These are phyloP conservation scores for Tineola bisselliella DNA, from an alignment of 2,888 invertebrate species.

Conservation along the genomic window DNA sequence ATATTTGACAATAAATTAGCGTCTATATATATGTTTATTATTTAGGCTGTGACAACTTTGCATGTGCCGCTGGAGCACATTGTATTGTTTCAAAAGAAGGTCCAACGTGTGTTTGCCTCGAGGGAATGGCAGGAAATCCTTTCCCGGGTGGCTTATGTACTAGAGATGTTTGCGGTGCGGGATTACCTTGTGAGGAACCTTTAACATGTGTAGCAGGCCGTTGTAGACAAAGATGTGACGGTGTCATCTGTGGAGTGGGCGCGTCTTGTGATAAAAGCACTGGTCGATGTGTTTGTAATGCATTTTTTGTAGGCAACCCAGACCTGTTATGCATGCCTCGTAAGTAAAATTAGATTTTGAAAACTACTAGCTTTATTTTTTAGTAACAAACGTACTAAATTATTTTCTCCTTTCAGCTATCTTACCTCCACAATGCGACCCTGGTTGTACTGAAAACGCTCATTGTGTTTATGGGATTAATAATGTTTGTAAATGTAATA, in stretches of 20 bases:
- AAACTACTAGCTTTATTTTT: not conserved
- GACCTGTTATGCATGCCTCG: conserved; percentile 91
- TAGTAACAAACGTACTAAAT: not conserved
- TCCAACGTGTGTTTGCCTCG: conserved; percentile 88
- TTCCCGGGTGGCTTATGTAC: conserved; percentile 89
- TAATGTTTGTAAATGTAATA: conserved; percentile 84
- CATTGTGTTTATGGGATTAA: conserved; percentile 86
- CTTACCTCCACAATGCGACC: conserved; percentile 79
- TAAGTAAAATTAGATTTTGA: conserved; percentile 58
- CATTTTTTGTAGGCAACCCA: conserved; percentile 89
- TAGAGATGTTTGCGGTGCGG: conserved; percentile 82
- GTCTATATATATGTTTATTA: conserved; percentile 20
- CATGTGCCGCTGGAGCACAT: conserved; percentile 84
- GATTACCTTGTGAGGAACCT: conserved; percentile 79
- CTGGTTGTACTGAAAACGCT: conserved; percentile 83
- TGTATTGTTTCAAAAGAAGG: conserved; percentile 86
- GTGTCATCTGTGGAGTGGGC: conserved; percentile 87
- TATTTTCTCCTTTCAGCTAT: conserved; percentile 69
- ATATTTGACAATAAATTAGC: not conserved
- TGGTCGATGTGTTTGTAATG: conserved; percentile 87
- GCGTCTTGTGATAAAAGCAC: conserved; percentile 83
- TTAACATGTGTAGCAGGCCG: conserved; percentile 87
- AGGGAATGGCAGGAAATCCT: conserved; percentile 88
- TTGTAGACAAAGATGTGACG: conserved; percentile 89
- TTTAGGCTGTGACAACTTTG: conserved; percentile 77